Conservation (phyloP, 2,888 invertebrate genomes). For the Platycheirus albimanus region DNA sequence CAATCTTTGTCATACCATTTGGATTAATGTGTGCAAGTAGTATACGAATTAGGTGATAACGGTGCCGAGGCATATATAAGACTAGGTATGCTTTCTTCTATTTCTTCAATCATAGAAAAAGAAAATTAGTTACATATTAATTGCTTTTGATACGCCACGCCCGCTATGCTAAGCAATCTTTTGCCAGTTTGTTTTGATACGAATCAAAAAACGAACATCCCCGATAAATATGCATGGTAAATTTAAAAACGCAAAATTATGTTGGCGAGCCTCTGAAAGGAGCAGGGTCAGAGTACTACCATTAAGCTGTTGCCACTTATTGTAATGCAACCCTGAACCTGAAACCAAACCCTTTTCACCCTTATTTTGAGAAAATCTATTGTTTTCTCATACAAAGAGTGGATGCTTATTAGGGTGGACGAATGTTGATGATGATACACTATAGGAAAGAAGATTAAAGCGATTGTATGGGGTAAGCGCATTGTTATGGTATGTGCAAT, state of each 20-base stretch:
- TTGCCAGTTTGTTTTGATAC: too few relatives aligned
- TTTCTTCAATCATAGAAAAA: too few relatives aligned
- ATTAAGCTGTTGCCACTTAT: conserved; percentile 44
- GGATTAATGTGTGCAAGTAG: too few relatives aligned
- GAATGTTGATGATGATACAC: conserved; percentile 16
- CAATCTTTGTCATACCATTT: too few relatives aligned
- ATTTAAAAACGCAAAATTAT: conserved; percentile 56
- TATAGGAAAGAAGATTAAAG: not conserved
- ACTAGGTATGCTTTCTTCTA: too few relatives aligned
- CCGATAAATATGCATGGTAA: conserved; percentile 60
- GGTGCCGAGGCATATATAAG: too few relatives aligned
- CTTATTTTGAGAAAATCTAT: not conserved
- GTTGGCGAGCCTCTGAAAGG: conserved; percentile 45
- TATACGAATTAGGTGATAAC: too few relatives aligned
- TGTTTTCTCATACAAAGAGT: conserved; percentile 3
- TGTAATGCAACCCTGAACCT: not conserved
- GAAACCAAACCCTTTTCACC: not conserved
- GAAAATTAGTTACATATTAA: too few relatives aligned
- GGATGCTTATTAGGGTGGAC: conserved; percentile 30
- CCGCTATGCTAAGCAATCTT: too few relatives aligned
- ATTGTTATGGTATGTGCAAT: not conserved
- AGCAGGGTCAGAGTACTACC: conserved; percentile 40
- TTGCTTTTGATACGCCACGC: too few relatives aligned
- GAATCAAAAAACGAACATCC: conserved; percentile 24
- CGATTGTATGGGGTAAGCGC: not conserved